Evolutionary conservation across 35 echinoderm and acorn worm genomes (phyloP).

Genomic region (Hemicentrotus pulcherrimus): DNA sequence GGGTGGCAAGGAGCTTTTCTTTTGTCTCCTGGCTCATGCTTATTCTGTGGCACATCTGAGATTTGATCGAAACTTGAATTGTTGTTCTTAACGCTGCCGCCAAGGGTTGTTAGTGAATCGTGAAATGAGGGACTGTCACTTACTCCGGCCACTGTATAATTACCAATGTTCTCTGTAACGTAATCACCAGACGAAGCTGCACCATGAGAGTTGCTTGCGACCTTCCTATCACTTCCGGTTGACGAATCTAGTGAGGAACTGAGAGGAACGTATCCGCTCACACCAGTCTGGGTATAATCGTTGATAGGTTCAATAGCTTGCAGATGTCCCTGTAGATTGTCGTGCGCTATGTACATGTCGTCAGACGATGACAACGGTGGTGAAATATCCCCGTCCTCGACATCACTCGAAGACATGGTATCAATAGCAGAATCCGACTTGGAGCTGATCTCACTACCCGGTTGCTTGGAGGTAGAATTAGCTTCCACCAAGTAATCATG

Average conservation of each 20-base stretch:
- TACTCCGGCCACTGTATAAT: background rate
- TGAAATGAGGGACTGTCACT: background rate
- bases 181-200: background rate
- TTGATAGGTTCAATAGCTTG: background rate
- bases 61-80: background rate
- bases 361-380: background rate
- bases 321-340: background rate
- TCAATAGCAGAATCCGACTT: constrained; percentile 24
- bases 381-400: background rate
- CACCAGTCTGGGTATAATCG: background rate
- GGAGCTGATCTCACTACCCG: background rate
- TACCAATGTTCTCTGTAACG: background rate
- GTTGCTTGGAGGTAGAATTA: background rate
- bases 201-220: background rate
- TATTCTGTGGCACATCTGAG: background rate
- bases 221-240: background rate
- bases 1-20: background rate
- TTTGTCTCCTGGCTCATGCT: background rate
- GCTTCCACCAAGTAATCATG: background rate
- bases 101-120: background rate
- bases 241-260: background rate
- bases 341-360: background rate
- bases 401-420: background rate
- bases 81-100: background rate
- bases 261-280: background rate